phyloP scores from a whole-genome alignment of 2,888 invertebrate genomes.

The Lithodes maja region DNA sequence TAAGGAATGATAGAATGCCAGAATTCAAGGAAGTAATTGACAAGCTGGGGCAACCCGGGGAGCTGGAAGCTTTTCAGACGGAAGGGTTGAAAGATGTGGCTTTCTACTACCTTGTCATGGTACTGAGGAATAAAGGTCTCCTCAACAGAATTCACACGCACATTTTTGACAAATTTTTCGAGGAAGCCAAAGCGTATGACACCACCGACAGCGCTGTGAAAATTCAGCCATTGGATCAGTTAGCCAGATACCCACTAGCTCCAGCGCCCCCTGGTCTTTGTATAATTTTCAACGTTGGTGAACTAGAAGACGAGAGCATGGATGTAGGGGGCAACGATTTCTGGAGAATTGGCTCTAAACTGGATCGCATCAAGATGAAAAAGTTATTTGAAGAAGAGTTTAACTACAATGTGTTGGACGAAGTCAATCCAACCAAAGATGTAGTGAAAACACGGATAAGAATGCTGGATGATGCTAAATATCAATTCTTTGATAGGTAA shows the following conservation, averaged over 20 bases:
- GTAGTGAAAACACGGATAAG: slow-evolving; percentile 30
- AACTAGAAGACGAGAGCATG: not conserved
- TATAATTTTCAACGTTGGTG: slow-evolving; percentile 48
- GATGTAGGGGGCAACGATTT: not conserved
- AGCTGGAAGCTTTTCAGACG: slow-evolving; percentile 23
- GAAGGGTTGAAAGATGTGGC: slow-evolving; percentile 64
- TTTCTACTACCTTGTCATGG: slow-evolving; percentile 62
- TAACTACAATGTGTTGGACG: slow-evolving; percentile 48
- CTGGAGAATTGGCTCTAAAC: not conserved
- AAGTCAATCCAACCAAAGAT: slow-evolving; percentile 37
- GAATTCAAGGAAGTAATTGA: slow-evolving; percentile 18
- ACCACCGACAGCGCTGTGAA: not conserved
- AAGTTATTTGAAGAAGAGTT: slow-evolving; percentile 50
- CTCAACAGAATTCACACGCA: slow-evolving; percentile 66
- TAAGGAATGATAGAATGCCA: slow-evolving; percentile 25
- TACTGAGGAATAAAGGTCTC: slow-evolving; percentile 46
- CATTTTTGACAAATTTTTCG: not conserved
- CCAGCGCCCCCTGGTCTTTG: slow-evolving; percentile 59
- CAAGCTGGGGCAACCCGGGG: slow-evolving; percentile 25
- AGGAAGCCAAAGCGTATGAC: not conserved
- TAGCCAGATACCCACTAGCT: slow-evolving; percentile 46
- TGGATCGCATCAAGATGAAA: slow-evolving; percentile 41
- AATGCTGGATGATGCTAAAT: slow-evolving; percentile 40
- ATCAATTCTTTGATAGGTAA: slow-evolving; percentile 68
- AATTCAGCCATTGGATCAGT: not conserved